Conservation (phyloP, 2,113 vertebrate species). For the Sardina pilchardus region DNA sequence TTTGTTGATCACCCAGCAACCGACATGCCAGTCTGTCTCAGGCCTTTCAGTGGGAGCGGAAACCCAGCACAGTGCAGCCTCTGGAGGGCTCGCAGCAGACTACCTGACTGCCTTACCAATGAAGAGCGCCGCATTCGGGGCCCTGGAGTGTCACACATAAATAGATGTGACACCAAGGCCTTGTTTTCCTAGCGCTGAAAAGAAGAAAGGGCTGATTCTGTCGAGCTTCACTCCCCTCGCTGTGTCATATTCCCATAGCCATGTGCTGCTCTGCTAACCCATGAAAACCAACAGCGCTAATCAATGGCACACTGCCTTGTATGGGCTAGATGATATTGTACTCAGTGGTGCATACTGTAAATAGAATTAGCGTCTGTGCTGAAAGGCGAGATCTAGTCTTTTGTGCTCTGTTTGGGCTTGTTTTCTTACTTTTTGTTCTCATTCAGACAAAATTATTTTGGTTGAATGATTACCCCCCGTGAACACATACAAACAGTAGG, state of each 20-base stretch:
- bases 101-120: constrained; percentile 80
- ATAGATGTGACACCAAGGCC: constrained; percentile 67
- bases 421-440: neutral
- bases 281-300: constrained; percentile 31
- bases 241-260: constrained; percentile 38
- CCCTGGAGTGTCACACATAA: constrained; percentile 67
- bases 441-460: neutral
- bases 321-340: constrained; percentile 14
- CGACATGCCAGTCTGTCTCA: constrained; percentile 71
- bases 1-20: constrained; percentile 74
- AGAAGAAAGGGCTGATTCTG: constrained; percentile 53
- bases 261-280: constrained; percentile 22
- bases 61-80: constrained; percentile 64
- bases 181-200: constrained; percentile 56
- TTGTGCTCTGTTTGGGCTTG: neutral
- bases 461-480: neutral
- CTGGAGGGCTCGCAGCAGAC: constrained; percentile 63
- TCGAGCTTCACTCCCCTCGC: constrained; percentile 26
- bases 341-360: constrained; percentile 11
- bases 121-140: constrained; percentile 64
- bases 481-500: neutral
- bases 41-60: constrained; percentile 71
- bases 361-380: neutral
- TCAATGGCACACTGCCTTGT: neutral
- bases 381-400: neutral